phyloP scores from a whole-genome alignment of 2,797 vertebrate species.

The Yasuhikotakia modesta region DNA sequence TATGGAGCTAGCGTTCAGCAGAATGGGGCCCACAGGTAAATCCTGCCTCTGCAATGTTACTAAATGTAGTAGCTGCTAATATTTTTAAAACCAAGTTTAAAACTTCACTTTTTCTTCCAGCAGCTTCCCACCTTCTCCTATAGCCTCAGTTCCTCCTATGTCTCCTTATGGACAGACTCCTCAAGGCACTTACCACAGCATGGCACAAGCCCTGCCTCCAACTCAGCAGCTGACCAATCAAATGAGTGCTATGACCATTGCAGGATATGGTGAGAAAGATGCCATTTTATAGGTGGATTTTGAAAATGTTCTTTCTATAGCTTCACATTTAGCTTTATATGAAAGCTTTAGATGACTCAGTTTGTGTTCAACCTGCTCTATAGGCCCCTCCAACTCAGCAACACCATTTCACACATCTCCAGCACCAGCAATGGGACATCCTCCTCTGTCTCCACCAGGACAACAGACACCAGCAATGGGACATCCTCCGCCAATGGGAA shows the following conservation, averaged over 20 bases:
- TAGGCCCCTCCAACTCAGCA: slow-evolving; percentile 67
- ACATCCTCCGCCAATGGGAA: slow-evolving; percentile 56
- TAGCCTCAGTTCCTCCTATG: slow-evolving; percentile 62
- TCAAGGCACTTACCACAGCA: slow-evolving; percentile 73
- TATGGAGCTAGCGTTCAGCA: slow-evolving; percentile 78
- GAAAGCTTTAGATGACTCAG: not conserved
- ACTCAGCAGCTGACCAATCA: slow-evolving; percentile 83
- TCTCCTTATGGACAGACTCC: slow-evolving; percentile 73
- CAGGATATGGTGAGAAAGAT: slow-evolving; percentile 79
- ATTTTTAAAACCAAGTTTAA: not conserved
- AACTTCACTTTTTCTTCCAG: not conserved
- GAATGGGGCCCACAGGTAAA: slow-evolving; percentile 75
- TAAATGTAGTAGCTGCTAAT: not conserved
- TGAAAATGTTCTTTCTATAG: not conserved
- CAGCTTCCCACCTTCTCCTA: slow-evolving; percentile 78
- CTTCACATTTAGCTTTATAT: not conserved
- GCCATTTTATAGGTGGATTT: not conserved
- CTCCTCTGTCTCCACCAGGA: slow-evolving; percentile 52
- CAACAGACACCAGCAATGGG: too few relatives aligned
- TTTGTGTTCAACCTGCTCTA: slow-evolving; percentile 2
- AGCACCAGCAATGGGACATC: slow-evolving; percentile 63
- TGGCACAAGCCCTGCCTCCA: slow-evolving; percentile 69
- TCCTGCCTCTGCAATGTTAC: not conserved
- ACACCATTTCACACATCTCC: slow-evolving; percentile 73
- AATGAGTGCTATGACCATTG: slow-evolving; percentile 86